Conservation (phyloP, 1,140 invertebrate species). For the Drosophila baimaii region DNA sequence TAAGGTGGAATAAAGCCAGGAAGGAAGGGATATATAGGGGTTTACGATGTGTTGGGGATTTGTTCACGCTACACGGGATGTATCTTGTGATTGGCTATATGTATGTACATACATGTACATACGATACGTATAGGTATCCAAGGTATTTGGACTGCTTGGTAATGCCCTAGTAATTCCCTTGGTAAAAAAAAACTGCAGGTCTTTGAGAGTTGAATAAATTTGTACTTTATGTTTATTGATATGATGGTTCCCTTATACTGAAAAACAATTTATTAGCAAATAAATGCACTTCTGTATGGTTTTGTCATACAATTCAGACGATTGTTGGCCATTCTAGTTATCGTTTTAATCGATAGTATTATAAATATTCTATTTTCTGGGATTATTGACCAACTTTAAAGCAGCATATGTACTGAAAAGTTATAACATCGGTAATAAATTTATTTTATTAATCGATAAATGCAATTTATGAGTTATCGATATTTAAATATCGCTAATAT, state of each 20-base stretch:
- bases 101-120: background rate
- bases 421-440: no score
- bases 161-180: background rate
- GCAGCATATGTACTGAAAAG: no score
- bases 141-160: background rate
- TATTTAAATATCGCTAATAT: no score
- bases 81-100: slow-evolving; percentile 1
- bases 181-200: background rate
- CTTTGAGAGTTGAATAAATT: background rate
- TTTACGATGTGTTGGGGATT: slow-evolving; percentile 25
- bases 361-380: no score
- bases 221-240: background rate
- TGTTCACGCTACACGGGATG: slow-evolving; percentile 9
- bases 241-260: no score
- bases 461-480: background rate
- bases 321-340: background rate
- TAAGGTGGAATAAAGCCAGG: slow-evolving; percentile 23
- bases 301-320: background rate
- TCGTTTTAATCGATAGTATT: background rate
- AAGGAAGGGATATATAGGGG: slow-evolving; percentile 12
- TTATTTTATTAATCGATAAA: no score
- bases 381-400: no score
- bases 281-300: background rate
- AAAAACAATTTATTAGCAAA: background rate
- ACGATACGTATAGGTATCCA: background rate